Conservation (phyloP, 2,888 invertebrate genomes). For the Nymphalis polychloros region DNA sequence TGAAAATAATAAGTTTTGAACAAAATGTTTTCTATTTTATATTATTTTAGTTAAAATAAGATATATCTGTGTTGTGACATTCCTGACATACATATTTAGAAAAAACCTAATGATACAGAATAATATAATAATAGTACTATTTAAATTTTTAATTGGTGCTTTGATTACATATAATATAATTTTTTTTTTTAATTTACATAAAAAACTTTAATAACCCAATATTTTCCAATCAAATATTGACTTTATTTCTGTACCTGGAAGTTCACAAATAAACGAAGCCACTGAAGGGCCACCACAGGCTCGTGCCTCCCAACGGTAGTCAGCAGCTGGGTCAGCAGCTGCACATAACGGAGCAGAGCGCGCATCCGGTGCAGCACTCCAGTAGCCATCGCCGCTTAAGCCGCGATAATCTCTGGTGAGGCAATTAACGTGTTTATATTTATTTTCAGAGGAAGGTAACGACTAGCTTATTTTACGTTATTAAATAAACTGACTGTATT, state of each 20-base stretch:
- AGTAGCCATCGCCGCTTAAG: slow-evolving; percentile 85
- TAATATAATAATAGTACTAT: too few species aligned
- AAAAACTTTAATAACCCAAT: too few species aligned
- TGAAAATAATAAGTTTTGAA: slow-evolving; percentile 15
- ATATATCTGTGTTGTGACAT: not conserved
- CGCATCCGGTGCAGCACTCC: slow-evolving; percentile 86
- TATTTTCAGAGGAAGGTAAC: not conserved
- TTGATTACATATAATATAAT: not conserved
- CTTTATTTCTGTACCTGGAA: slow-evolving; percentile 81
- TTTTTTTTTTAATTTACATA: too few species aligned
- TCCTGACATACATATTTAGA: not conserved
- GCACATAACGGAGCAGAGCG: slow-evolving; percentile 85
- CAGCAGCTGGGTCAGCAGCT: slow-evolving; percentile 87
- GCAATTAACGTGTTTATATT: not conserved
- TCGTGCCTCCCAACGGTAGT: slow-evolving; percentile 89
- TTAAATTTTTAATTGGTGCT: too few species aligned
- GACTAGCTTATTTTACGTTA: not conserved
- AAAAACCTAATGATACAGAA: not conserved
- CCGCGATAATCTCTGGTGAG: slow-evolving; percentile 81
- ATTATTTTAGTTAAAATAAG: not conserved
- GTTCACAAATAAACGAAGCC: slow-evolving; percentile 90
- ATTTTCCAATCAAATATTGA: not conserved
- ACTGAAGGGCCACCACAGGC: slow-evolving; percentile 89
- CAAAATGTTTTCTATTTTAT: not conserved
- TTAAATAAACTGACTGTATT: not conserved